phyloP scores from a whole-genome alignment of 1,140 invertebrate species.

The Oryzaephilus surinamensis region DNA sequence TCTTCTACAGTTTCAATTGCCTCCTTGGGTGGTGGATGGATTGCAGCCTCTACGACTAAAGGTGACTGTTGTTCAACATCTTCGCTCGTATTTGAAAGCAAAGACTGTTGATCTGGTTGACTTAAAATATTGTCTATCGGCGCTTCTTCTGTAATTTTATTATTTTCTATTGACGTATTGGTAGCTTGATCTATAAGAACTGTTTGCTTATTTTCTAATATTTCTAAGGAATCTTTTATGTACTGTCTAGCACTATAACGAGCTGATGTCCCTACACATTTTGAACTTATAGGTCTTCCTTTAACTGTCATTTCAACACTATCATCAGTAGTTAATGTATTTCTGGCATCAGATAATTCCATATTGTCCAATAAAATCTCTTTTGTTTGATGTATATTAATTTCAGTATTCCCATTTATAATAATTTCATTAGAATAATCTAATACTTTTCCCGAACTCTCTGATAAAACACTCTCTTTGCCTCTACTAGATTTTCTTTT shows the following conservation, averaged over 20 bases:
- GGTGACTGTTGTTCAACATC: conserved; percentile 18
- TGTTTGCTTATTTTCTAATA: not conserved
- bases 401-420: conserved; percentile 27
- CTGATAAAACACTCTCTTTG: no score
- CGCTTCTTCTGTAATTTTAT: conserved; percentile 2
- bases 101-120: conserved; percentile 12
- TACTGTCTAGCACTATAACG: conserved; percentile 17
- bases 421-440: conserved; percentile 26
- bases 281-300: conserved; percentile 25
- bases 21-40: conserved; percentile 20
- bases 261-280: no score
- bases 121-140: not conserved
- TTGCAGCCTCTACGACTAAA: conserved; percentile 18
- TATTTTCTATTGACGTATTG: not conserved
- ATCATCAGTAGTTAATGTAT: conserved; percentile 2
- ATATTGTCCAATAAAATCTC: conserved; percentile 15
- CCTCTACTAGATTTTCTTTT: conserved; percentile 9
- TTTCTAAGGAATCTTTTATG: conserved; percentile 2
- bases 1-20: conserved; percentile 5
- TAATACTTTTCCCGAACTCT: conserved; percentile 16
- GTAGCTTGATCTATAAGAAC: no score
- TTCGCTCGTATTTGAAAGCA: conserved; percentile 23
- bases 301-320: conserved; percentile 14
- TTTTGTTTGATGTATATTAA: conserved; percentile 24
- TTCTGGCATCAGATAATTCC: not conserved